phyloP scores from a whole-genome alignment of 2,797 vertebrate species.

The Pseudomugil tenellus region DNA sequence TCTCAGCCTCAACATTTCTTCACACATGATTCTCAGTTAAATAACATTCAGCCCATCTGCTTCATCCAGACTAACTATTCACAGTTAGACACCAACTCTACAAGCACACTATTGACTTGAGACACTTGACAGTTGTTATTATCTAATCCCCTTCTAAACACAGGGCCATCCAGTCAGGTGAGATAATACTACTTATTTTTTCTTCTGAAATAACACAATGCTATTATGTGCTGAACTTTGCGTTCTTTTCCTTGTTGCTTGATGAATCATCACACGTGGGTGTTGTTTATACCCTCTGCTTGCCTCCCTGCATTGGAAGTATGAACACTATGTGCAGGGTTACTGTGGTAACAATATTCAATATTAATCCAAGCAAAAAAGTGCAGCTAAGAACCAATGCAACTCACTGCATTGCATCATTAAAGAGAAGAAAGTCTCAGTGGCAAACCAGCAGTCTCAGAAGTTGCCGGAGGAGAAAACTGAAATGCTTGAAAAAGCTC shows the following conservation, averaged over 20 bases:
- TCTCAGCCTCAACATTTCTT: constrained; percentile 38
- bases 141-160: constrained; percentile 3
- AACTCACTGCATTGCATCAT: constrained; percentile 17
- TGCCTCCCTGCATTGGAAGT: constrained; percentile 32
- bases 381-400: constrained; percentile 30
- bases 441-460: background rate
- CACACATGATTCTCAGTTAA: constrained; percentile 7
- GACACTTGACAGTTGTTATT: constrained; percentile 27
- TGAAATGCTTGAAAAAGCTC: background rate
- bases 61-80: background rate
- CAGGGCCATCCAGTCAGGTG: background rate
- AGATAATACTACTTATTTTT: constrained; percentile 10
- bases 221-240: constrained; percentile 27
- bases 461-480: background rate
- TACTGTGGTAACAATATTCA: constrained; percentile 61
- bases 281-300: constrained; percentile 50
- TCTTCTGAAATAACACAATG: constrained; percentile 10
- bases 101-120: constrained; percentile 1
- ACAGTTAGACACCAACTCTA: constrained; percentile 24
- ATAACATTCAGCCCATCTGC: constrained; percentile 5
- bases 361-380: constrained; percentile 16
- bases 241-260: constrained; percentile 20
- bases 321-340: constrained; percentile 32
- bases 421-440: constrained; percentile 30
- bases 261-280: constrained; percentile 58